Conservation (phyloP, 2,797 vertebrate genomes). For the Petrocephalus sullivani region DNA sequence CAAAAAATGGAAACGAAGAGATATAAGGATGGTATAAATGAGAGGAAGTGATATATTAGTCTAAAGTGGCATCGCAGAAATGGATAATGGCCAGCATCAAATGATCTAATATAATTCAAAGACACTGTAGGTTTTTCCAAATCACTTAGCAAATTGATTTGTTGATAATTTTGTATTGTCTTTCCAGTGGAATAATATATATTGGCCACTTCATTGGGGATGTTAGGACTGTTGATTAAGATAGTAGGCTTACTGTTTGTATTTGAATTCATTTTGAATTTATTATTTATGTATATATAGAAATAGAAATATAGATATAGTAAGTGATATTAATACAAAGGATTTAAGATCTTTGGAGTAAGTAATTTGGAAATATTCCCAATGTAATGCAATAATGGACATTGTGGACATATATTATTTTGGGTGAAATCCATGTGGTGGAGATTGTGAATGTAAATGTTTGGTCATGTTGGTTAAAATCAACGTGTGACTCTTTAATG, state of each 20-base stretch:
- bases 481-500: not conserved
- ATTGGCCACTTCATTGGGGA: not conserved
- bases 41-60: not conserved
- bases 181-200: not conserved
- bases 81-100: not conserved
- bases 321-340: not conserved
- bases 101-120: not conserved
- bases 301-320: too few relatives aligned
- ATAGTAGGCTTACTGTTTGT: not conserved
- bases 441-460: not conserved
- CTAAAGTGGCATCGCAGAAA: not conserved
- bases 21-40: not conserved
- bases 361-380: not conserved
- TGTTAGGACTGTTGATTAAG: not conserved
- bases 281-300: too few relatives aligned
- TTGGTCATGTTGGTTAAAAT: not conserved
- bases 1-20: not conserved
- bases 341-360: not conserved
- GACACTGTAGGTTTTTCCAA: not conserved
- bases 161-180: not conserved
- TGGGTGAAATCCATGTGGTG: not conserved
- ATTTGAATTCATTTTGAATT: constrained; percentile 31
- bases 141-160: not conserved
- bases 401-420: not conserved
- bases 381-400: not conserved